phyloP scores from a whole-genome alignment of 2,888 invertebrate species.

The Drosophila stalkeri region DNA sequence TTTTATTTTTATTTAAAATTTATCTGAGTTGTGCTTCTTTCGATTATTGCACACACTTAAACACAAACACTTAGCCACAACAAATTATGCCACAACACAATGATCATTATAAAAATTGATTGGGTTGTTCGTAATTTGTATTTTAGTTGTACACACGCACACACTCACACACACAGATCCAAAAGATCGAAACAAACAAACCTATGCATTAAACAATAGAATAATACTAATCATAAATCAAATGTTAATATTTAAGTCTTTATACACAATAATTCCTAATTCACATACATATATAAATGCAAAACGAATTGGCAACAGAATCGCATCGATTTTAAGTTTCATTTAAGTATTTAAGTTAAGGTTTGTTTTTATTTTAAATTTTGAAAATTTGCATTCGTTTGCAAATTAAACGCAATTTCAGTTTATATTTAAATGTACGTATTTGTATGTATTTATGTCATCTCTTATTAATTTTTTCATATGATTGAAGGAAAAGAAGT shows the following conservation, averaged over 20 bases:
- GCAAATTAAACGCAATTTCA: neutral
- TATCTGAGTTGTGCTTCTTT: slow-evolving; percentile 32
- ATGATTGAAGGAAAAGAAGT: neutral
- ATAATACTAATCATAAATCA: slow-evolving; percentile 50
- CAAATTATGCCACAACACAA: slow-evolving; percentile 34
- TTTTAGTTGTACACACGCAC: slow-evolving; percentile 31
- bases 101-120: slow-evolving; percentile 33
- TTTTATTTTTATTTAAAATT: slow-evolving; percentile 4
- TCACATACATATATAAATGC: slow-evolving; percentile 29
- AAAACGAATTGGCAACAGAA: slow-evolving; percentile 18
- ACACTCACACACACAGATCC: slow-evolving; percentile 20
- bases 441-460: slow-evolving; percentile 32
- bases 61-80: slow-evolving; percentile 12
- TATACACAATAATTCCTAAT: slow-evolving; percentile 48
- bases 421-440: slow-evolving; percentile 30
- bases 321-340: slow-evolving; percentile 56
- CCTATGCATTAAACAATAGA: slow-evolving; percentile 52
- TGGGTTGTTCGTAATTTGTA: slow-evolving; percentile 29
- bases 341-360: slow-evolving; percentile 33
- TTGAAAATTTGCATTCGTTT: slow-evolving; percentile 3
- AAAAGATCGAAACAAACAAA: slow-evolving; percentile 42
- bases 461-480: slow-evolving; percentile 15
- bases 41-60: slow-evolving; percentile 31
- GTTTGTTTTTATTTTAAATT: neutral
- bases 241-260: slow-evolving; percentile 67